Conservation (phyloP, 2,113 vertebrate genomes). For the Brienomyrus longianalis region DNA sequence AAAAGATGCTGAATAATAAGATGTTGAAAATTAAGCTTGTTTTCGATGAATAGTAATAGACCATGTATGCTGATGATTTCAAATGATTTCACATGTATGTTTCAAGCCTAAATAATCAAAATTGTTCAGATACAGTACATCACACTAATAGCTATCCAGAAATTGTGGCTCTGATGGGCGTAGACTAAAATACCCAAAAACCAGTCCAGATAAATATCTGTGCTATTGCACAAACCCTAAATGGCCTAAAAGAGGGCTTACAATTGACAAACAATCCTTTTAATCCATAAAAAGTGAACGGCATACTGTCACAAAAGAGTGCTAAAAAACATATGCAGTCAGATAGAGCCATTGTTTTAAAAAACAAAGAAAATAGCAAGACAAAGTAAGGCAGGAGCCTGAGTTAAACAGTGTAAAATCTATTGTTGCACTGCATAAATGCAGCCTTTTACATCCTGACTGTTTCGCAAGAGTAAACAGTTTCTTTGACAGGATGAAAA, state of each 20-base stretch:
- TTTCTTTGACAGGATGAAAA: not conserved
- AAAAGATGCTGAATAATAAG: not conserved
- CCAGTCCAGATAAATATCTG: not conserved
- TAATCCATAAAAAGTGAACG: not conserved
- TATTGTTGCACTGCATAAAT: not conserved
- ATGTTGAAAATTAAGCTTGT: not conserved
- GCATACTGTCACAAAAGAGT: not conserved
- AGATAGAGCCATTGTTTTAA: not conserved
- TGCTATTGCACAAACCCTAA: not conserved
- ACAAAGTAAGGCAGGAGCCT: not conserved
- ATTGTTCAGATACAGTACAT: not conserved
- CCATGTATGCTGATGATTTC: not conserved
- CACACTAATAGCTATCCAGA: not conserved
- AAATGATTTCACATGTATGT: not conserved
- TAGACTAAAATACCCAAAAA: not conserved
- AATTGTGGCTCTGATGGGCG: not conserved
- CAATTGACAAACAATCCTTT: not conserved
- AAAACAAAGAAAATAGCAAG: not conserved
- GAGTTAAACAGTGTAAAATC: not conserved
- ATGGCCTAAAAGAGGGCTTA: not conserved
- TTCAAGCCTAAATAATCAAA: not conserved
- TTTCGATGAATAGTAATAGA: not conserved
- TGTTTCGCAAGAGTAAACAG: not conserved
- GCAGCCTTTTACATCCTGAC: not conserved
- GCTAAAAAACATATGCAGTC: not conserved